A percentile compares a stretch with the other conserved stretches of the same genome.
These are phyloP conservation scores for Patella pellucida DNA, from an alignment of 2,888 invertebrate genomes.

Conservation along the genomic window DNA sequence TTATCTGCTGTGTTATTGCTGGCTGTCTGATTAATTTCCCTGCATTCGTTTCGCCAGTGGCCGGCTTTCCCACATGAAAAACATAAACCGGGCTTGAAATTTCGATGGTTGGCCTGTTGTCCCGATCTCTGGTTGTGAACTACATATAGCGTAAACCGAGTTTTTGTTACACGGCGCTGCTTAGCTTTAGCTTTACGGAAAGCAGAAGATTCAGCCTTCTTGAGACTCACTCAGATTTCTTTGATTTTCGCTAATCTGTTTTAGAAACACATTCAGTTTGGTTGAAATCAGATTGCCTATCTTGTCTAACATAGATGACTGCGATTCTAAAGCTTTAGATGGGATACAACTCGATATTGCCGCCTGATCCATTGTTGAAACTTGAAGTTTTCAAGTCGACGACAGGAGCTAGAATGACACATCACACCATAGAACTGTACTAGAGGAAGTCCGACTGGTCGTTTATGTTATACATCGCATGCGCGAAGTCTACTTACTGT, in stretches of 20 bases:
- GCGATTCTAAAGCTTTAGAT: background rate
- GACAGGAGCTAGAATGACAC: no score
- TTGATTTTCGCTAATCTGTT: background rate
- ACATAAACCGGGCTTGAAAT: conserved; percentile 2
- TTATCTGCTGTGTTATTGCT: no score
- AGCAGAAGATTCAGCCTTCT: conserved; percentile 9
- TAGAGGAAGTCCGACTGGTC: no score
- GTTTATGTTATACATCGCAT: no score
- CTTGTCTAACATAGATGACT: conserved; percentile 6
- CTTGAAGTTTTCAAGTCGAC: no score
- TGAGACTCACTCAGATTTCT: conserved; percentile 13
- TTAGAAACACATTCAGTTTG: conserved; percentile 2
- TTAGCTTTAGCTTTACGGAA: background rate
- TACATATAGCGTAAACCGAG: no score
- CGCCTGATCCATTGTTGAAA: no score
- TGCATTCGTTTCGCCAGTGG: conserved; percentile 12
- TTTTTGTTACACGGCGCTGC: background rate
- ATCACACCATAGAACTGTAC: no score
- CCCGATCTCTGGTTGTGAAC: no score
- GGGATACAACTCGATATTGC: no score
- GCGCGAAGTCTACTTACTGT: no score
- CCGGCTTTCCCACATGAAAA: conserved; percentile 3
- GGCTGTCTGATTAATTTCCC: background rate
- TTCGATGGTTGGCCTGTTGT: background rate
- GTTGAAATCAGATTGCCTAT: conserved; percentile 10